These are phyloP conservation scores for Himalopsyche kuldschensis DNA, from an alignment of 2,888 invertebrate genomes.

Conservation along the genomic window DNA sequence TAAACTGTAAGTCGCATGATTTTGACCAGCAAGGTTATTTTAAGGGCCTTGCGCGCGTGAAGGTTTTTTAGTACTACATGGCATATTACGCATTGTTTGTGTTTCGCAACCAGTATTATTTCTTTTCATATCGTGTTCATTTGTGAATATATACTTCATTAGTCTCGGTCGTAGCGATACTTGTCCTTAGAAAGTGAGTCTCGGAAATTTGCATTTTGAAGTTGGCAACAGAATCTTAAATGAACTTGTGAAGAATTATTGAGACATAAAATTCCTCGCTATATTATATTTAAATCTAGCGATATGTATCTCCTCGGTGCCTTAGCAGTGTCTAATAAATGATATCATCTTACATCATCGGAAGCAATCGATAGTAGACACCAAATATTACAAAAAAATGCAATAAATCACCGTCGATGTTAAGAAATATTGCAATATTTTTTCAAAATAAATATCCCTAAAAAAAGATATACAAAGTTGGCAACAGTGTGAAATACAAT, in stretches of 20 bases:
- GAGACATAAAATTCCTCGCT: background rate
- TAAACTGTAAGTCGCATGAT: background rate
- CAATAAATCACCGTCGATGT: background rate
- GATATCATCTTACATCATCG: background rate
- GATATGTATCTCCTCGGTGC: background rate
- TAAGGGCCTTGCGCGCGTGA: constrained; percentile 23
- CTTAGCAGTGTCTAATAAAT: background rate
- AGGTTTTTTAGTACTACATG: constrained; percentile 14
- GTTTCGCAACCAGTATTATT: constrained; percentile 13
- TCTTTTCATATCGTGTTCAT: background rate
- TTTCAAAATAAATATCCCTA: background rate
- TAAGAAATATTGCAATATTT: background rate
- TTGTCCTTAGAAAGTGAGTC: constrained; percentile 20
- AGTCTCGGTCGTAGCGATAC: background rate
- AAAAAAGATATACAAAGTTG: constrained; percentile 13
- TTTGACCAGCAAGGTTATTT: constrained; percentile 28
- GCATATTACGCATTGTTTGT: constrained; percentile 24
- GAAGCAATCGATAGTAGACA: background rate
- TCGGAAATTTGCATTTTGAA: constrained; percentile 14
- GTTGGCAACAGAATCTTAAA: constrained; percentile 13
- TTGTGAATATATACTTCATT: background rate
- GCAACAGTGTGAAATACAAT: constrained; percentile 2
- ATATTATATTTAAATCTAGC: background rate
- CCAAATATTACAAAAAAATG: background rate
- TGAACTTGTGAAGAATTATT: background rate